Evolutionary conservation across 2,888 invertebrate species (phyloP), one percentile per base, ranked within the genome.

Genomic region (Tromatobia lineatoria): DNA sequence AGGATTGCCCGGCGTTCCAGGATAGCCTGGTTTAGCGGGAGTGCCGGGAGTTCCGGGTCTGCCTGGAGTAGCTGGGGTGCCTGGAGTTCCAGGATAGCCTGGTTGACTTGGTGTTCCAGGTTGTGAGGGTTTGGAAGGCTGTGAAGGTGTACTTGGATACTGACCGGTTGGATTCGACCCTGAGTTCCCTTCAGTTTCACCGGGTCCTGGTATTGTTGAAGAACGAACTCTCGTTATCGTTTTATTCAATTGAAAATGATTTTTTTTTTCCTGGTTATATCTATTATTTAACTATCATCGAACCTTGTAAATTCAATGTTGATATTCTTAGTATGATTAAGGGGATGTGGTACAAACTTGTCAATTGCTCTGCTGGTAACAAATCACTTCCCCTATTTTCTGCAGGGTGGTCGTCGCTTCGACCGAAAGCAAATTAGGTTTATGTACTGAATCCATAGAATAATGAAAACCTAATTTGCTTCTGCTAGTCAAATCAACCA

Each of bases 21-120:
- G 88, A n/a, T 76, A 71, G 10, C 88, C 88, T 20, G 91, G 89
- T 10, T 34, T 52, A 38, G 86, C 90, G n/a, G 93, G 94, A 0
- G 93, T 92, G 57, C 93, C 93, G 8, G 94, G 94, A 23, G 94
- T 89, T 6, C 88, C 91, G 2, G 89, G 88, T 2, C 94, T 94
- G 0, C 94, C 93, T 8, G 87, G 64, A 3, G 38, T 64, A 20
- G n/a, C 15, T 15, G 61, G 34, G 7, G 90, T 70, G 15, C 80
- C 80, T 0, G 80, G 80, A 6, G 38, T 73, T 34, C 67, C 75
- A 54, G 85, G 85, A 25, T 18, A 11, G 4, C 83, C 81, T 10
- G 87, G 85, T 57, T 64, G 69, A 18, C 76, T 82, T 18, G 86
- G 61, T 1, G 59, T 80, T 52, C 82, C 66, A 38, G 71, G 54